Percentiles rank a stretch among this genome's conserved stretches.
These are phyloP conservation scores for Maconellicoccus hirsutus DNA, from an alignment of 1,140 invertebrate genomes.

Conservation along the genomic window DNA sequence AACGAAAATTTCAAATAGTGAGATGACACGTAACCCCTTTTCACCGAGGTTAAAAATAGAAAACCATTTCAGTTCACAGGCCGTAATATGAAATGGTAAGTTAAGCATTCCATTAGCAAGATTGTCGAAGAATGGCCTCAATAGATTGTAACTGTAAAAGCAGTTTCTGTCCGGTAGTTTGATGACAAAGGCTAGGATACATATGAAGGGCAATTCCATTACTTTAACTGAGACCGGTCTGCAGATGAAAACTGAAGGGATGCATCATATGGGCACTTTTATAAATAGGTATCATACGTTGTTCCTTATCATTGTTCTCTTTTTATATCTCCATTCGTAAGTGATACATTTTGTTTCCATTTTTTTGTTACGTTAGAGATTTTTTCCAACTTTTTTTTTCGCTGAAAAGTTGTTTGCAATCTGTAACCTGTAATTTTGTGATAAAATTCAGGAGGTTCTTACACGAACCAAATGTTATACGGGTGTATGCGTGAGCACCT, in stretches of 20 bases:
- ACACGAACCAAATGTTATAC: too few species aligned
- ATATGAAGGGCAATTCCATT: constrained; percentile 14
- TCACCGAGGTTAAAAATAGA: not conserved
- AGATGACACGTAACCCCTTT: constrained; percentile 7
- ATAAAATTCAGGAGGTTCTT: too few species aligned
- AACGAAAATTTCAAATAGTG: not conserved
- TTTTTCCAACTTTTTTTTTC: not conserved
- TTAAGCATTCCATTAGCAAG: constrained; percentile 17
- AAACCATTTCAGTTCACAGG: not conserved
- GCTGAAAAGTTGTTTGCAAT: not conserved
- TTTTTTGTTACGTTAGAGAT: not conserved
- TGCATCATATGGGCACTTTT: constrained; percentile 17
- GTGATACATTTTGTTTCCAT: not conserved
- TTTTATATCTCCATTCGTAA: constrained; percentile 19
- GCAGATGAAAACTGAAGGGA: not conserved
- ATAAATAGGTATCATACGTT: not conserved
- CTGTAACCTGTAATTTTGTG: not conserved
- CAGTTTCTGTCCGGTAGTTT: not conserved
- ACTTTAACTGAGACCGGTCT: not conserved
- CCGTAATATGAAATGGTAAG: constrained; percentile 7
- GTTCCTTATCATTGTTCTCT: constrained; percentile 2
- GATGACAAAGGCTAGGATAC: constrained; percentile 11
- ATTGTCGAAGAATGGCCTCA: constrained; percentile 9
- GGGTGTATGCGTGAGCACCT: too few species aligned
- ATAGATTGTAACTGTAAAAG: constrained; percentile 11